These are phyloP conservation scores for Drosophila busckii DNA, from an alignment of 1,140 invertebrate genomes.

Conservation along the genomic window DNA sequence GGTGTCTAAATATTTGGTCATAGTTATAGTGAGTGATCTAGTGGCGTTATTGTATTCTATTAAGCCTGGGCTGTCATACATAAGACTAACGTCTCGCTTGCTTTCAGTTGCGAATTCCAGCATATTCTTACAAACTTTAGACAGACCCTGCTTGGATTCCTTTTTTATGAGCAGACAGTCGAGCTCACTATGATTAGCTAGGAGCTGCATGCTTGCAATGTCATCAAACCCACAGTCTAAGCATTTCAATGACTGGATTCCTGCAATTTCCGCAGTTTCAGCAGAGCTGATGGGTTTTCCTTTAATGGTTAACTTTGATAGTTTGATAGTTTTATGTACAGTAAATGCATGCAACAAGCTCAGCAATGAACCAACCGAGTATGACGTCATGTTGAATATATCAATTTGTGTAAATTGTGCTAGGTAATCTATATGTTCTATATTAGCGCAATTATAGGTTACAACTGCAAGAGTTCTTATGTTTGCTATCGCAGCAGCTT, in stretches of 20 bases:
- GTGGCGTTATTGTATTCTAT: neutral
- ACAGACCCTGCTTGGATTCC: neutral
- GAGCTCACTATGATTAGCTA: neutral
- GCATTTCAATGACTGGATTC: neutral
- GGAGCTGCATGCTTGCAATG: neutral
- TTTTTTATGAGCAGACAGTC: neutral
- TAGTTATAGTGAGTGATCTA: neutral
- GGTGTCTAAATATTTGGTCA: neutral
- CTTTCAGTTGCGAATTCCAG: neutral
- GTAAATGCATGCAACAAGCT: neutral
- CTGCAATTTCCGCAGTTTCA: neutral
- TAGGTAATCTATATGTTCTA: too few relatives aligned
- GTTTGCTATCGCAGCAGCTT: too few relatives aligned
- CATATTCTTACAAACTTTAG: neutral
- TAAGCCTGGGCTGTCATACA: neutral
- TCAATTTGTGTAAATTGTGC: too few relatives aligned
- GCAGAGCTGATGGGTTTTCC: neutral
- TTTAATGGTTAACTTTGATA: neutral
- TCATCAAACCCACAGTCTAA: neutral
- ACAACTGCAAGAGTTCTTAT: too few relatives aligned
- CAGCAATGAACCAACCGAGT: neutral
- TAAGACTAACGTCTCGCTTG: neutral
- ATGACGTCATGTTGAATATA: too few relatives aligned
- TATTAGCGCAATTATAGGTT: too few relatives aligned
- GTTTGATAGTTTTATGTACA: neutral